Evolutionary conservation across 1,140 invertebrate genomes (phyloP), one percentile per base, ranked within the genome.

Genomic region (Diabrotica virgifera): DNA sequence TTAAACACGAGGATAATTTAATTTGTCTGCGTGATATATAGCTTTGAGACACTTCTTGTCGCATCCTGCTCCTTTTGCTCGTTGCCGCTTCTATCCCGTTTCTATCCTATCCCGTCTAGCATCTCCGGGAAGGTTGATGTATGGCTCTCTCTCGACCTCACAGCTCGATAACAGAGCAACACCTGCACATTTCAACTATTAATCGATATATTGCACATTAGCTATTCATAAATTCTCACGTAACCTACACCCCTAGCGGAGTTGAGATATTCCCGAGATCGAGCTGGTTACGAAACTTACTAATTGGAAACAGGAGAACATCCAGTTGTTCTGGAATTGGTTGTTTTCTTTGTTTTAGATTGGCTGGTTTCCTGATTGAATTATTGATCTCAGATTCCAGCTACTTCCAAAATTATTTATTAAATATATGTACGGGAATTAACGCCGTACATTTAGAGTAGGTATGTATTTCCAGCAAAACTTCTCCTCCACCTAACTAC

Each of bases 1-100:
- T 77, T 76, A 80, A 80, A 82, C 80, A 81, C 80, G 79, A 82
- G 80, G 82, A 82, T 83, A 83, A 83, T 83, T 82, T 82, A 83
- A 83, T 83, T 83, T 83, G 82, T 83, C 81, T 76, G 72, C 64
- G 79, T 82, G 82, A 83, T 83, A 82, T 83, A 83, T 82, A 64
- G 72, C 64, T 70, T 65, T 56, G 65, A 58, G 59, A 64, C 52
- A 58, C 52, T 52, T 65, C 60, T 51, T 58, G 62, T 65, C 64
- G 65, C 70, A 67, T 56, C 70, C 64, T 54, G 68, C 65, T 60
- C 66, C 62, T 65, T 64, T 59, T 66, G 67, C 70, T 74, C 71
- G 70, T 72, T 71, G 73, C 73, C 73, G 71, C 75, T 74, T 71
- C 71, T 67, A 70, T 68, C 65, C 64, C 62, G 67, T 58, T 65